phyloP scores from a whole-genome alignment of 2,113 vertebrate species.

The Cottus gobio region DNA sequence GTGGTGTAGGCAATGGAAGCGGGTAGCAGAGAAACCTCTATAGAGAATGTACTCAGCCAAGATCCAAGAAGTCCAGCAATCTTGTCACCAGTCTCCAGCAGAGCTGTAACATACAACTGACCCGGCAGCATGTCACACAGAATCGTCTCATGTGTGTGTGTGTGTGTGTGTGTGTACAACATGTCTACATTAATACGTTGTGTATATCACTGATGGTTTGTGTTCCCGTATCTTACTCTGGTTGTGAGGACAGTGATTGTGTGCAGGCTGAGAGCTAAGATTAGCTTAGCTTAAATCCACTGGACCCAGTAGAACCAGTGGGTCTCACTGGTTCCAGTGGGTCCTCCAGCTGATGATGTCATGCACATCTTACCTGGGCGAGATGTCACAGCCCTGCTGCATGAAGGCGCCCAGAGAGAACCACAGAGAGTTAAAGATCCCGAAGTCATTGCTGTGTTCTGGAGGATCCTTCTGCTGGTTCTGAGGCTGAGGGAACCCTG shows the following conservation, averaged over 20 bases:
- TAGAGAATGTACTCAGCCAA: too few species aligned
- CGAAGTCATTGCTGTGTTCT: slow-evolving; percentile 93
- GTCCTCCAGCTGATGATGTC: too few species aligned
- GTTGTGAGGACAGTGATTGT: neutral
- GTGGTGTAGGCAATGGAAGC: too few species aligned
- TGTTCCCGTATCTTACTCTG: neutral
- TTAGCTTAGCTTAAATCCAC: slow-evolving; percentile 1
- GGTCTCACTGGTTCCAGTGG: too few species aligned
- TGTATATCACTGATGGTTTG: neutral
- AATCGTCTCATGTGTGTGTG: slow-evolving; percentile 23
- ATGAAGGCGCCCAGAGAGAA: slow-evolving; percentile 98
- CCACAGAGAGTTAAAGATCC: slow-evolving; percentile 99
- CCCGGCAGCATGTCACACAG: slow-evolving; percentile 36
- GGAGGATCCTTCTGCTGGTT: slow-evolving; percentile 83
- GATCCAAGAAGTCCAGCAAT: too few species aligned
- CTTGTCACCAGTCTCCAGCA: too few species aligned
- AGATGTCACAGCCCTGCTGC: slow-evolving; percentile 99
- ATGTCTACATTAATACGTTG: neutral
- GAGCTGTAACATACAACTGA: slow-evolving; percentile 30
- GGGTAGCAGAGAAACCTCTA: too few species aligned
- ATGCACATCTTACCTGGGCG: slow-evolving; percentile 90
- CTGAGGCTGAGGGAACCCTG: slow-evolving; percentile 76
- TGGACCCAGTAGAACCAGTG: too few species aligned
- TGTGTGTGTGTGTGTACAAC: slow-evolving; percentile 19
- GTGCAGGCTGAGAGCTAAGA: neutral